phyloP scores from a whole-genome alignment of 2,888 invertebrate species.

The Microlaimidae sp. region DNA sequence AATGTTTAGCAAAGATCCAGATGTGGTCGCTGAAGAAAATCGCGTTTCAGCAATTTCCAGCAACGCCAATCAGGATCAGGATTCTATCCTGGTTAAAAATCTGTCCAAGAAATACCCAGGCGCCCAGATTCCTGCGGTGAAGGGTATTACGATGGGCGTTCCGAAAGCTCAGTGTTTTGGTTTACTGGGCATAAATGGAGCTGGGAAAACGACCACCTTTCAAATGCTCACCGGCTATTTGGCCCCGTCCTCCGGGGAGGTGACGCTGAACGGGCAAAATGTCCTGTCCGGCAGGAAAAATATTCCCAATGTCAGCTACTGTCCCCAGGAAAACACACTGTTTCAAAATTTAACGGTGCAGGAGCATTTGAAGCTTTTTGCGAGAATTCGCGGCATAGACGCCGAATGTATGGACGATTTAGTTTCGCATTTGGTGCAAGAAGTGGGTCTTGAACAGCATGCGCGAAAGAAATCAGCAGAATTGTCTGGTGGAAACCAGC shows the following conservation, averaged over 20 bases:
- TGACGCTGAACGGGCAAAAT: not conserved
- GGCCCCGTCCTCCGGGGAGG: not conserved
- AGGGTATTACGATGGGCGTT: slow-evolving; percentile 43
- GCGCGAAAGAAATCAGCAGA: not conserved
- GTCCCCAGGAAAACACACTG: not conserved
- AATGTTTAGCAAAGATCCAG: not conserved
- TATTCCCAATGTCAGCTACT: slow-evolving; percentile 1
- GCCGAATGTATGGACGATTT: too few relatives aligned
- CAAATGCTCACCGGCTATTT: not conserved
- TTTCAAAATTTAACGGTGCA: not conserved
- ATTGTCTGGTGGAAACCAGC: slow-evolving; percentile 1
- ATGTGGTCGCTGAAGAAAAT: slow-evolving; percentile 27
- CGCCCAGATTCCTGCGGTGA: slow-evolving; percentile 37
- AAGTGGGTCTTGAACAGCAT: not conserved
- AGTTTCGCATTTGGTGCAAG: not conserved
- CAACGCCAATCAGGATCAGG: slow-evolving; percentile 35
- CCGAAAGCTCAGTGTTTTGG: slow-evolving; percentile 55
- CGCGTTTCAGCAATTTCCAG: slow-evolving; percentile 19
- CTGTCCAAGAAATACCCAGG: slow-evolving; percentile 30
- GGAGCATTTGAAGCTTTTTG: not conserved
- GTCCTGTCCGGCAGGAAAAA: not conserved
- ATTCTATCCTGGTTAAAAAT: slow-evolving; percentile 34
- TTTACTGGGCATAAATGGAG: slow-evolving; percentile 64
- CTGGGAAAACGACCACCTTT: slow-evolving; percentile 31
- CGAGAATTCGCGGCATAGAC: not conserved